Percentiles rank a stretch among this genome's conserved stretches.
phyloP scores from a whole-genome alignment of 2,113 vertebrate genomes.

The Sapajus apella region DNA sequence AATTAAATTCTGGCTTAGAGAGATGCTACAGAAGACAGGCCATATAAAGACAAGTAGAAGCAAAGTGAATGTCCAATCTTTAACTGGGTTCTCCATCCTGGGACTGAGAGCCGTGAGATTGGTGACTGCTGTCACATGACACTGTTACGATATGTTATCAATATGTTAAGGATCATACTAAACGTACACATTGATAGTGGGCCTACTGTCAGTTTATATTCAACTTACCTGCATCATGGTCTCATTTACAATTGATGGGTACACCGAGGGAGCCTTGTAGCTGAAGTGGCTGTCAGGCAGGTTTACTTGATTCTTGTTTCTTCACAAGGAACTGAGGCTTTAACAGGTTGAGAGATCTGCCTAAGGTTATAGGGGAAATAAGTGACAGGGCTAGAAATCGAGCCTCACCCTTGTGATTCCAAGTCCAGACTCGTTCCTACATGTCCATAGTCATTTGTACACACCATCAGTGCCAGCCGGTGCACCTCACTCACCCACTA shows the following conservation, averaged over 20 bases:
- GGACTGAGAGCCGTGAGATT: background rate
- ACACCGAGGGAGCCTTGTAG: constrained; percentile 19
- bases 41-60: background rate
- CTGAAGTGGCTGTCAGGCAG: background rate
- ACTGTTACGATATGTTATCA: background rate
- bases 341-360: background rate
- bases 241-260: constrained; percentile 69
- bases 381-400: background rate
- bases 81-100: background rate
- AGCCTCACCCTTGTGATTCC: background rate
- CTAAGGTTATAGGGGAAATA: background rate
- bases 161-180: background rate
- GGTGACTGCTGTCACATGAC: background rate
- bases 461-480: rapidly evolving
- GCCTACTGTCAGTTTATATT: constrained; percentile 44
- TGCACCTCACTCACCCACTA: background rate
- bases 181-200: background rate
- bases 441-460: background rate
- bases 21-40: background rate
- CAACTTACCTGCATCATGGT: constrained; percentile 48
- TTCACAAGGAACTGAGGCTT: background rate
- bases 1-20: background rate
- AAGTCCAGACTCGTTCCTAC: background rate
- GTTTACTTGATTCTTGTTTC: background rate
- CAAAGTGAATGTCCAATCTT: background rate